Evolutionary conservation across 2,797 vertebrate genomes (phyloP).

Genomic region (Anabas testudineus): DNA sequence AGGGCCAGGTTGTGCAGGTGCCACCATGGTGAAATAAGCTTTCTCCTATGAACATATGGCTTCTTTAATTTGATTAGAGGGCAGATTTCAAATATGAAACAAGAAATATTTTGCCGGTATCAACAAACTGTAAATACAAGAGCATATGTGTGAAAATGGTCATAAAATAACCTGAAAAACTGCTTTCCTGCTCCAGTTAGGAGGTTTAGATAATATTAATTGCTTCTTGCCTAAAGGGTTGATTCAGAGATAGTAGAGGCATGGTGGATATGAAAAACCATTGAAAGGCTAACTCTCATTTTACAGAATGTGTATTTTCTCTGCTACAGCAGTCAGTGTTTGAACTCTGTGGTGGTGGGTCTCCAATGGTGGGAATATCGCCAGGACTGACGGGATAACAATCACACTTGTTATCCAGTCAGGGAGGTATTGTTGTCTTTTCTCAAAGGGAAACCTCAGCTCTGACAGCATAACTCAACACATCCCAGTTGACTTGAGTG

Average conservation of each 20-base stretch:
- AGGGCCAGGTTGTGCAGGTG: constrained; percentile 46
- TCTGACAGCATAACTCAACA: constrained; percentile 52
- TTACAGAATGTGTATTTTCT: constrained; percentile 11
- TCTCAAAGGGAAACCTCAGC: constrained; percentile 39
- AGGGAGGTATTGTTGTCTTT: constrained; percentile 42
- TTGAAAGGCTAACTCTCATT: neutral
- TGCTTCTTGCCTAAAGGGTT: neutral
- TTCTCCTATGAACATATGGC: constrained; percentile 22
- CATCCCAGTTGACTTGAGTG: constrained; percentile 23
- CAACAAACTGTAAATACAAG: neutral
- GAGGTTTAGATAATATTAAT: constrained; percentile 1
- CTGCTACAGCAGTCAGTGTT: neutral
- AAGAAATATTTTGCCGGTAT: neutral
- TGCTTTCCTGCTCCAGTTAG: neutral
- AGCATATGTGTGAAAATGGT: neutral
- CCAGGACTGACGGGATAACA: constrained; percentile 39
- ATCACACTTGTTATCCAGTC: constrained; percentile 30
- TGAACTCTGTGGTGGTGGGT: constrained; percentile 5
- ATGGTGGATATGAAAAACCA: neutral
- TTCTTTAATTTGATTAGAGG: constrained; percentile 25
- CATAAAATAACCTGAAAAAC: constrained; percentile 9
- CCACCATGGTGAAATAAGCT: constrained; percentile 12
- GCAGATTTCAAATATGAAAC: constrained; percentile 4
- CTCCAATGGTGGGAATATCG: constrained; percentile 44
- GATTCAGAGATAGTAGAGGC: neutral